Conservation (phyloP, 2,797 vertebrate species). For the Tapera naevia region DNA sequence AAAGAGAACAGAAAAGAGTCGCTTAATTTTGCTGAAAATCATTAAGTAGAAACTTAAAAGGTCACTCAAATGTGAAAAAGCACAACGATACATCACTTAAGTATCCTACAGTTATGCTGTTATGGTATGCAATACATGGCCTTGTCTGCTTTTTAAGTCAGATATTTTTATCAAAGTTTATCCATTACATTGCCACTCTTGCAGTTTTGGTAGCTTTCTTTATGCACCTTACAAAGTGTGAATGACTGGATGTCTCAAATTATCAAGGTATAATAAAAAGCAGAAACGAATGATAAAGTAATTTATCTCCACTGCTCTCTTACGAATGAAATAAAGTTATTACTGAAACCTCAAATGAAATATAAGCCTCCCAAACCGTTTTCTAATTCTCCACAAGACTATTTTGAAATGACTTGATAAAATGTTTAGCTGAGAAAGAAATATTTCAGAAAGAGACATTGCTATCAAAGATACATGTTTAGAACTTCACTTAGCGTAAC, state of each 20-base stretch:
- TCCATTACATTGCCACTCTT: neutral
- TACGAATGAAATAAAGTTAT: slow-evolving; percentile 42
- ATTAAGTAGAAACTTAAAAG: neutral
- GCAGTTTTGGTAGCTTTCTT: slow-evolving; percentile 11
- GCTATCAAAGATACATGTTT: neutral
- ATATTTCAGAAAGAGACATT: neutral
- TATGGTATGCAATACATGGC: neutral
- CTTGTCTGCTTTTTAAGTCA: neutral
- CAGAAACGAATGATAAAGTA: slow-evolving; percentile 48
- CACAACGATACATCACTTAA: neutral
- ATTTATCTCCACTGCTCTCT: slow-evolving; percentile 60
- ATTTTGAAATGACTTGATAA: slow-evolving; percentile 1
- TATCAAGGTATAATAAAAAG: slow-evolving; percentile 41
- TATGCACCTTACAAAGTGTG: neutral
- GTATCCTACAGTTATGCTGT: neutral
- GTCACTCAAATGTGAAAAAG: neutral
- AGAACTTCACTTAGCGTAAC: neutral
- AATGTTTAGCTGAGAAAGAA: slow-evolving; percentile 1
- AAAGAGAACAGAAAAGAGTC: neutral
- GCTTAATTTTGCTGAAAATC: neutral
- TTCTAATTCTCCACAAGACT: neutral
- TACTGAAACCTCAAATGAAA: slow-evolving; percentile 51
- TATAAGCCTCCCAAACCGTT: slow-evolving; percentile 10
- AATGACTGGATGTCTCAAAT: slow-evolving; percentile 36
- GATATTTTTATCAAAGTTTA: neutral